phyloP scores from a whole-genome alignment of 2,797 vertebrate species.

The Gephyroberyx darwinii region DNA sequence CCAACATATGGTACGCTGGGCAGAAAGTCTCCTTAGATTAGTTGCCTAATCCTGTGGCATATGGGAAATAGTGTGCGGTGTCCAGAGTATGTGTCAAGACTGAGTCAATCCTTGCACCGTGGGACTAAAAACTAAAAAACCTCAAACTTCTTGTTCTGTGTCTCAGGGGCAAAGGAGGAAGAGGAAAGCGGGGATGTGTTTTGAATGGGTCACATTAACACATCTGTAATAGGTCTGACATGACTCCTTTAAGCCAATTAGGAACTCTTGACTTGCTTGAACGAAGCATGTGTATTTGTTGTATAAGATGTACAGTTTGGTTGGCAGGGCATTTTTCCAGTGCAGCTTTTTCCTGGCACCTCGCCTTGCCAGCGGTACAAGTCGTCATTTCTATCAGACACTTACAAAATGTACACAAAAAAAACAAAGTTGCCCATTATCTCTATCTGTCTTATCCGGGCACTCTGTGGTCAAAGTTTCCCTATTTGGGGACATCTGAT shows the following conservation, averaged over 20 bases:
- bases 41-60: slow-evolving; percentile 50
- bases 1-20: slow-evolving; percentile 56
- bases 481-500: slow-evolving; percentile 56
- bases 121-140: slow-evolving; percentile 33
- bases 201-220: slow-evolving; percentile 58
- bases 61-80: slow-evolving; percentile 62
- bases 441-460: slow-evolving; percentile 48
- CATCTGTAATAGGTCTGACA: slow-evolving; percentile 55
- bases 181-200: slow-evolving; percentile 19
- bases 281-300: slow-evolving; percentile 56
- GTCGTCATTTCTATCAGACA: slow-evolving; percentile 72
- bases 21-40: slow-evolving; percentile 24
- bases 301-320: slow-evolving; percentile 59
- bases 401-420: slow-evolving; percentile 67
- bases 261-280: slow-evolving; percentile 48
- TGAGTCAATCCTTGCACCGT: slow-evolving; percentile 22
- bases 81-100: slow-evolving; percentile 47
- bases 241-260: slow-evolving; percentile 60
- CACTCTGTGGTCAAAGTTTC: slow-evolving; percentile 56
- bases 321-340: slow-evolving; percentile 70
- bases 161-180: slow-evolving; percentile 5
- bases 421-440: slow-evolving; percentile 65
- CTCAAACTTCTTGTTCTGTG: slow-evolving; percentile 30
- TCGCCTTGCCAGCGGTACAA: slow-evolving; percentile 59
- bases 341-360: slow-evolving; percentile 72